These are phyloP conservation scores for Plumapathes pennacea DNA, from an alignment of 92 coral and sea anemone genomes.

Conservation along the genomic window DNA sequence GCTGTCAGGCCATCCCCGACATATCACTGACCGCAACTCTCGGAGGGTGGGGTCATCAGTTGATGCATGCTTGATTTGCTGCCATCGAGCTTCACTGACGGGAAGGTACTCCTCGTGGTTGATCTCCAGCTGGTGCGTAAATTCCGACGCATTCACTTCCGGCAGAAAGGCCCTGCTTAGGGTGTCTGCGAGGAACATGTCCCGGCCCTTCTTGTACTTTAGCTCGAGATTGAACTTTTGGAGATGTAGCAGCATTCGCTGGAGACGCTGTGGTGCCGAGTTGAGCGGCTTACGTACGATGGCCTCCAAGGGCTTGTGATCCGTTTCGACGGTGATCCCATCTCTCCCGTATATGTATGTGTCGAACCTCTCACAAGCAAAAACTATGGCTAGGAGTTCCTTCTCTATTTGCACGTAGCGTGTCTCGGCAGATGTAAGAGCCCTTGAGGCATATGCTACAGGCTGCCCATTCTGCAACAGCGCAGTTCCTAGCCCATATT, in stretches of 20 bases:
- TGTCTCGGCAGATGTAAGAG: constrained; percentile 1
- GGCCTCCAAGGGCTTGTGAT: constrained; percentile 1
- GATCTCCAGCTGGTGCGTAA: constrained; percentile 17
- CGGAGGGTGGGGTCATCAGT: background rate
- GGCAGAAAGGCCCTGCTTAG: background rate
- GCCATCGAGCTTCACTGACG: background rate
- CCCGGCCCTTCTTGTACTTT: constrained; percentile 1
- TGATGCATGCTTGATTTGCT: background rate
- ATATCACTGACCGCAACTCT: background rate
- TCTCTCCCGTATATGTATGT: constrained; percentile 2
- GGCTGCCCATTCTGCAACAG: constrained; percentile 6
- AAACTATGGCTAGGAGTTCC: constrained; percentile 7
- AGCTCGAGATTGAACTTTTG: constrained; percentile 6
- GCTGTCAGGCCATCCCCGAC: constrained; percentile 2
- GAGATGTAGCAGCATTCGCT: constrained; percentile 4
- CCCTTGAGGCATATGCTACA: constrained; percentile 3
- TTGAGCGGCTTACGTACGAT: background rate
- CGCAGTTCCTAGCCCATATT: background rate
- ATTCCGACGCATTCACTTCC: constrained; percentile 4
- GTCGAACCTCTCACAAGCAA: constrained; percentile 7
- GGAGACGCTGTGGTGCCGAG: background rate
- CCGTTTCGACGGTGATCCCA: constrained; percentile 8
- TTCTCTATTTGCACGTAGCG: constrained; percentile 4
- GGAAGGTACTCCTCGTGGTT: constrained; percentile 6
- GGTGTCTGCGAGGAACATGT: background rate